phyloP scores from a whole-genome alignment of 2,113 vertebrate species.

The Girardinichthys multiradiatus region DNA sequence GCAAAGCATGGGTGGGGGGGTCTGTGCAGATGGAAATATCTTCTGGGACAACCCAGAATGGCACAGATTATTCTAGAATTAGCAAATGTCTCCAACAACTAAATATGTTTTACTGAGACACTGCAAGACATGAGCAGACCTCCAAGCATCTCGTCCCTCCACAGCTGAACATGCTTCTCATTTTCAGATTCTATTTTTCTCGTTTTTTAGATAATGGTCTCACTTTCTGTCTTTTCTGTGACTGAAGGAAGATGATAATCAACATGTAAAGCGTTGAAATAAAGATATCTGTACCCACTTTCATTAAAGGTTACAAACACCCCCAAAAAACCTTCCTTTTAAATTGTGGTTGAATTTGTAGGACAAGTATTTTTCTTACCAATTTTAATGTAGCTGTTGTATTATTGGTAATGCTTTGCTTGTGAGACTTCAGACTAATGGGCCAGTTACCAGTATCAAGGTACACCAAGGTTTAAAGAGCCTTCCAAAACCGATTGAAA shows the following conservation, averaged over 20 bases:
- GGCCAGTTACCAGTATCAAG: not conserved
- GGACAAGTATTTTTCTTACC: not conserved
- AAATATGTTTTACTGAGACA: constrained; percentile 64
- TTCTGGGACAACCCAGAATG: constrained; percentile 57
- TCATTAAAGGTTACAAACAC: not conserved
- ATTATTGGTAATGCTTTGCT: too few species aligned
- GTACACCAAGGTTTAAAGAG: not conserved
- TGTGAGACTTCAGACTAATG: too few species aligned
- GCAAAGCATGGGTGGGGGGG: constrained; percentile 12
- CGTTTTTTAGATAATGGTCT: constrained; percentile 43
- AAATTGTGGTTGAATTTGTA: not conserved
- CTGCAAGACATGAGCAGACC: constrained; percentile 20
- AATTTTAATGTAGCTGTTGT: not conserved
- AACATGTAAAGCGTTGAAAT: constrained; percentile 29
- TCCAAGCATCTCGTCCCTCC: constrained; percentile 38
- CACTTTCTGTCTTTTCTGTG: constrained; percentile 45
- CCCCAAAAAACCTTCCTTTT: not conserved
- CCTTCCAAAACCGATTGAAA: too few species aligned
- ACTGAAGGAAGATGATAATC: constrained; percentile 23
- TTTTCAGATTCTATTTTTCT: constrained; percentile 38
- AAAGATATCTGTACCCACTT: not conserved
- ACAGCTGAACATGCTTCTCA: constrained; percentile 71
- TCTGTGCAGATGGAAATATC: constrained; percentile 74
- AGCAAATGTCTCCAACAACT: constrained; percentile 75
- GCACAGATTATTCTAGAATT: constrained; percentile 79